A percentile compares a stretch with the other conserved stretches of the same genome.
Conservation (phyloP, 2,797 vertebrate genomes). For the Micromesistius poutassou region DNA sequence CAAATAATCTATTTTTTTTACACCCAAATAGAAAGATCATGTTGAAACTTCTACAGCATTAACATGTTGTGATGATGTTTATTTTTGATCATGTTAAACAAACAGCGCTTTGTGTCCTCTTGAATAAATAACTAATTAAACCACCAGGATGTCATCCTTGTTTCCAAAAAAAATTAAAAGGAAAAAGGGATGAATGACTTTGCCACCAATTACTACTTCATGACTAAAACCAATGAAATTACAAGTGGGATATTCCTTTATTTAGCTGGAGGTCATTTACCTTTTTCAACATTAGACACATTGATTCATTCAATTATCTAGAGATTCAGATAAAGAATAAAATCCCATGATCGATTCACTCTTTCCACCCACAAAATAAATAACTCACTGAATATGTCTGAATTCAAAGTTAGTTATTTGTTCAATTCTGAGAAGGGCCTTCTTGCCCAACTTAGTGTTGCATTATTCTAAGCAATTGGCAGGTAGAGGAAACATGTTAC, state of each 20-base stretch:
- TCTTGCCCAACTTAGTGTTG: background rate
- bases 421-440: background rate
- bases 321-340: background rate
- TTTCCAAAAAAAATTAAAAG: background rate
- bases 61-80: background rate
- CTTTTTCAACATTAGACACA: background rate
- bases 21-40: background rate
- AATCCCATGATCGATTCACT: background rate
- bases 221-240: background rate
- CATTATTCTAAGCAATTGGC: background rate
- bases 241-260: background rate
- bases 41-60: background rate
- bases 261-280: background rate
- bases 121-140: background rate
- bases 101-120: background rate
- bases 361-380: background rate
- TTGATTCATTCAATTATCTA: background rate
- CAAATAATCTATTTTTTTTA: background rate
- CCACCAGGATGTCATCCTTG: background rate
- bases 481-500: background rate
- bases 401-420: background rate
- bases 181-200: background rate
- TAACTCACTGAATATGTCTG: background rate
- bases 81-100: background rate
- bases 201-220: background rate